phyloP scores from a whole-genome alignment of 2,113 vertebrate genomes.

The Oreochromis tanganicae region DNA sequence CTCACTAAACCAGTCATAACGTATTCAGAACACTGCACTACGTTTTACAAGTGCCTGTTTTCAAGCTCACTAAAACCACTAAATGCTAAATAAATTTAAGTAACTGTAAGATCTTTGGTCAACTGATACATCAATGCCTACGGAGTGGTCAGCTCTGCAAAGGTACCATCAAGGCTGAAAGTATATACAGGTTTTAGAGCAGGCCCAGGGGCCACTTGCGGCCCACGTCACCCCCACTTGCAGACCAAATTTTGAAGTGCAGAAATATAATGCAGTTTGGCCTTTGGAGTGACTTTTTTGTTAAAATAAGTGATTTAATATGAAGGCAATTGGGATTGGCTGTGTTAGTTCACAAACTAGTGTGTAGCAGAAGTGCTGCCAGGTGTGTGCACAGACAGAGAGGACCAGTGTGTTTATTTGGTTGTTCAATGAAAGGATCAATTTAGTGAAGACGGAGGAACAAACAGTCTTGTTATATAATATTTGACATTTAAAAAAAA shows the following conservation, averaged over 20 bases:
- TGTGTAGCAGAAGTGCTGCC: background rate
- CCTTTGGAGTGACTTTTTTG: background rate
- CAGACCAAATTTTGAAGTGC: background rate
- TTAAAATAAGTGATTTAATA: background rate
- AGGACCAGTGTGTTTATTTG: background rate
- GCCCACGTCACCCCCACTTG: background rate
- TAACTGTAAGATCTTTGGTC: background rate
- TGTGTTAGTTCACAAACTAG: background rate
- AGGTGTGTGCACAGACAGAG: background rate
- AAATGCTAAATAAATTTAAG: background rate
- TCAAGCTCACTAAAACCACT: background rate
- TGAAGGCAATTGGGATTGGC: background rate
- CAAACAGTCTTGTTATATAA: background rate
- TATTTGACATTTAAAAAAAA: background rate
- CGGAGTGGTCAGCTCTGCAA: background rate
- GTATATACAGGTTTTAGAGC: background rate
- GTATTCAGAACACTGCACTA: background rate
- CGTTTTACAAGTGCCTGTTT: background rate
- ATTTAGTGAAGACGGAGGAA: rapidly evolving
- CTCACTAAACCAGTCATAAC: background rate
- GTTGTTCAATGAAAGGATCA: background rate
- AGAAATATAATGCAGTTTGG: background rate
- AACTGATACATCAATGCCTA: background rate
- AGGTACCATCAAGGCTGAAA: background rate
- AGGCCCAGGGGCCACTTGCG: rapidly evolving